These are phyloP conservation scores for Prosopocoilus inquinatus DNA, from an alignment of 2,888 invertebrate species.

Conservation along the genomic window DNA sequence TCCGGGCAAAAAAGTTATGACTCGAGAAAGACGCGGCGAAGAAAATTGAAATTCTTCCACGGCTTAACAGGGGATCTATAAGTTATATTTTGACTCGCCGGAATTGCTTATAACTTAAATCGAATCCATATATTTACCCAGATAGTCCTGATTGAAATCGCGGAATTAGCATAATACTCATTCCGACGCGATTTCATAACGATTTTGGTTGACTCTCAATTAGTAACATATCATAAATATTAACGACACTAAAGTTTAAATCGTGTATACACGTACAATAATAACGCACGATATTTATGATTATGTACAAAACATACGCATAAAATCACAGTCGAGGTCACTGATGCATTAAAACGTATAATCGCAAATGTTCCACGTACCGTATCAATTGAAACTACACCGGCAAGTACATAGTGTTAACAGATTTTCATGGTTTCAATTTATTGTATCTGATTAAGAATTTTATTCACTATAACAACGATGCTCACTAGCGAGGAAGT, in stretches of 20 bases:
- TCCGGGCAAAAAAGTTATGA: slow-evolving; percentile 20
- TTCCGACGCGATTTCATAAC: background rate
- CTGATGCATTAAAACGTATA: too few relatives aligned
- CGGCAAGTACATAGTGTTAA: too few relatives aligned
- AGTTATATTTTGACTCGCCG: slow-evolving; percentile 24
- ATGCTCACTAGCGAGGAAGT: too few relatives aligned
- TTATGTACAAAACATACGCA: too few relatives aligned
- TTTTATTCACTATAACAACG: too few relatives aligned
- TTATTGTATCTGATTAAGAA: too few relatives aligned
- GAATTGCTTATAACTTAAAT: slow-evolving; percentile 19
- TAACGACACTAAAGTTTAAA: background rate
- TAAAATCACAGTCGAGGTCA: too few relatives aligned
- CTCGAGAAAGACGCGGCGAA: slow-evolving; percentile 21
- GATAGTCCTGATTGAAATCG: slow-evolving; percentile 10
- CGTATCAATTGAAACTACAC: too few relatives aligned
- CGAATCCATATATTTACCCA: slow-evolving; percentile 15
- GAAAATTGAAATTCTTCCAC: slow-evolving; percentile 28
- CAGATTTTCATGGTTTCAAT: too few relatives aligned
- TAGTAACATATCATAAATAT: background rate
- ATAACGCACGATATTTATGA: background rate
- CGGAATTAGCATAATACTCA: background rate
- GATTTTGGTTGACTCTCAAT: background rate
- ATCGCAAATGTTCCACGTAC: too few relatives aligned
- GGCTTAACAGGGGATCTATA: slow-evolving; percentile 26
- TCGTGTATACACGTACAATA: background rate